Conservation (phyloP, 2,888 invertebrate species). For the Perdita meconis region DNA sequence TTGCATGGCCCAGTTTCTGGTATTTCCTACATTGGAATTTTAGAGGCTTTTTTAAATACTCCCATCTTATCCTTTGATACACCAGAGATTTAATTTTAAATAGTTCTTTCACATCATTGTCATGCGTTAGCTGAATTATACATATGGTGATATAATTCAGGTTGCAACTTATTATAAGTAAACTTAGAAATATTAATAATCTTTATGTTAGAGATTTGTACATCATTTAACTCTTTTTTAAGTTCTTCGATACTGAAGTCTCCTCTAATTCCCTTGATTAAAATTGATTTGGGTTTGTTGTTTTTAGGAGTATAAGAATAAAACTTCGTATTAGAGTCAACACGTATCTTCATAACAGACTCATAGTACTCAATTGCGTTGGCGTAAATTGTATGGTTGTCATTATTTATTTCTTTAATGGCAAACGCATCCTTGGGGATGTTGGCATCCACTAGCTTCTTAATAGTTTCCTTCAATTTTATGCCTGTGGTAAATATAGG, state of each 20-base stretch:
- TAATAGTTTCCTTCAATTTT: not conserved
- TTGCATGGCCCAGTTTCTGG: not conserved
- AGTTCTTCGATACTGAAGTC: not conserved
- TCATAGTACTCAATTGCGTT: not conserved
- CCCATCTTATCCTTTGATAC: not conserved
- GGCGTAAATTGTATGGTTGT: not conserved
- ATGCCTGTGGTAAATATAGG: not conserved
- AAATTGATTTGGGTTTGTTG: not conserved
- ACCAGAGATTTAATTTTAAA: not conserved
- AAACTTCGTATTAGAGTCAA: not conserved
- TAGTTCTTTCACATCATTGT: not conserved
- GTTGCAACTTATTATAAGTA: too few species aligned
- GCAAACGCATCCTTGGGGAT: not conserved
- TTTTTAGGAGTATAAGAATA: not conserved
- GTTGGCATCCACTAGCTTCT: not conserved
- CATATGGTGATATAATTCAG: too few species aligned
- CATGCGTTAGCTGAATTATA: not conserved
- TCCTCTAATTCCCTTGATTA: not conserved
- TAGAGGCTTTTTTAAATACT: not conserved
- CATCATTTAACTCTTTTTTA: not conserved
- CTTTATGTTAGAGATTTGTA: not conserved
- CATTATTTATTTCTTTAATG: not conserved
- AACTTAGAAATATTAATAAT: not conserved
- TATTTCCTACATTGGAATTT: not conserved
- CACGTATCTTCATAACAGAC: not conserved